Conservation (phyloP, 2,797 vertebrate species). For the Columba guinea region DNA sequence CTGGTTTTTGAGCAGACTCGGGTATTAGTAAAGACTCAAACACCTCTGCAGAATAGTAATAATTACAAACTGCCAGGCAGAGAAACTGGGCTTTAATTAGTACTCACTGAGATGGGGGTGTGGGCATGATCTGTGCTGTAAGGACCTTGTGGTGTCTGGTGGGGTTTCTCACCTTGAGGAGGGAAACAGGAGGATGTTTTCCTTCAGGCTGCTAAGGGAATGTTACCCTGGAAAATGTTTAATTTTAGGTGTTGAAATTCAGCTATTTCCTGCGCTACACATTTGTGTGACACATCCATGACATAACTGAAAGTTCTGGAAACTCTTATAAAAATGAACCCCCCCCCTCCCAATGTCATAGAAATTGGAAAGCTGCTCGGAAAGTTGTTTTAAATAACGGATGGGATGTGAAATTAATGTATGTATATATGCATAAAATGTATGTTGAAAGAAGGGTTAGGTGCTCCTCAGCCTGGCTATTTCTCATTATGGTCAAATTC, state of each 20-base stretch:
- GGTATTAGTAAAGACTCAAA: background rate
- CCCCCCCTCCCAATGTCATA: background rate
- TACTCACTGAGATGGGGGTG: rapidly evolving
- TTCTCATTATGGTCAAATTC: background rate
- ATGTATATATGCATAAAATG: background rate
- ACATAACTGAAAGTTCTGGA: conserved; percentile 61
- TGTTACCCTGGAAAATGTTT: conserved; percentile 51
- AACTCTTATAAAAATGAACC: conserved; percentile 45
- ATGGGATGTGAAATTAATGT: background rate
- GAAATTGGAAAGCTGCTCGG: conserved; percentile 32
- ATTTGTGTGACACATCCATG: conserved; percentile 43
- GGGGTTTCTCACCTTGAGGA: conserved; percentile 3
- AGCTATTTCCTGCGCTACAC: conserved; percentile 63
- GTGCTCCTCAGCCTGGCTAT: background rate
- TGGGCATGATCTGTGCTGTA: rapidly evolving
- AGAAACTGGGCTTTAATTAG: background rate
- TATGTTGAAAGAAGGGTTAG: background rate
- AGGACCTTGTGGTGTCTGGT: background rate
- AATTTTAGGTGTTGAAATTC: conserved; percentile 72
- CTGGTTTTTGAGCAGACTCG: background rate
- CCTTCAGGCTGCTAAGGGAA: conserved; percentile 34
- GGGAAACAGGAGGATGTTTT: conserved; percentile 37
- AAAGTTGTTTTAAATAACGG: conserved; percentile 22
- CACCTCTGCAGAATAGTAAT: background rate
- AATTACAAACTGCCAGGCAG: background rate